phyloP scores from a whole-genome alignment of 2,888 invertebrate genomes.

The Callosobruchus maculatus region DNA sequence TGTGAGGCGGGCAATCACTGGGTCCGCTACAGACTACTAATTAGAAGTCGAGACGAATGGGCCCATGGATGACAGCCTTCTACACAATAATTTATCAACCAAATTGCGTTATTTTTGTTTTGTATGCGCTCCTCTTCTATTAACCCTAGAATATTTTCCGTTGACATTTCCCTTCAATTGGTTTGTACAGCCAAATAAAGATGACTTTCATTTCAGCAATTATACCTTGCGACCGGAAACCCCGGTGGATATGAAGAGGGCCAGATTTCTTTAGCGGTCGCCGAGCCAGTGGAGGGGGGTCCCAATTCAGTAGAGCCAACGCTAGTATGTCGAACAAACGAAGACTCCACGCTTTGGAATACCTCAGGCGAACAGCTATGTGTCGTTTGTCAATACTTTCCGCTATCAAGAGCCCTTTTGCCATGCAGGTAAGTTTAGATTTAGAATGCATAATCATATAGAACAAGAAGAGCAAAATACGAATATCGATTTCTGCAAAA shows the following conservation, averaged over 20 bases:
- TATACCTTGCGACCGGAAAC: slow-evolving; percentile 71
- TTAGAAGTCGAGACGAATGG: too few relatives aligned
- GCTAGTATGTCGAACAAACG: slow-evolving; percentile 44
- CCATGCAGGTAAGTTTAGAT: slow-evolving; percentile 71
- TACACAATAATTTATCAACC: too few relatives aligned
- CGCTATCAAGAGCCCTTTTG: slow-evolving; percentile 73
- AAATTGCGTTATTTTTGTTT: too few relatives aligned
- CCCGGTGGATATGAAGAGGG: slow-evolving; percentile 55
- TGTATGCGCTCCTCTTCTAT: too few relatives aligned
- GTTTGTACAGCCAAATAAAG: neutral
- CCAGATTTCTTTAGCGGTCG: slow-evolving; percentile 53
- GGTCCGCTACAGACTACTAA: too few relatives aligned
- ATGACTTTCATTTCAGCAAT: slow-evolving; percentile 57
- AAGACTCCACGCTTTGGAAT: slow-evolving; percentile 54
- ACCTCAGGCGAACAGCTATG: slow-evolving; percentile 63
- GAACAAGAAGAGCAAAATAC: too few relatives aligned
- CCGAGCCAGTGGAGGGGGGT: slow-evolving; percentile 53
- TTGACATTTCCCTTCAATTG: neutral
- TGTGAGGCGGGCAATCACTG: too few relatives aligned
- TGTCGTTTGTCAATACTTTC: slow-evolving; percentile 78
- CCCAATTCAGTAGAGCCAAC: slow-evolving; percentile 42
- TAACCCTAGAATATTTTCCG: too few relatives aligned
- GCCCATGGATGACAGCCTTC: too few relatives aligned
- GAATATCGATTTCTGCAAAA: too few relatives aligned
- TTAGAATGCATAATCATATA: too few relatives aligned